These are phyloP conservation scores for Eospalax fontanierii DNA, from an alignment of 2,797 vertebrate genomes.

Conservation along the genomic window DNA sequence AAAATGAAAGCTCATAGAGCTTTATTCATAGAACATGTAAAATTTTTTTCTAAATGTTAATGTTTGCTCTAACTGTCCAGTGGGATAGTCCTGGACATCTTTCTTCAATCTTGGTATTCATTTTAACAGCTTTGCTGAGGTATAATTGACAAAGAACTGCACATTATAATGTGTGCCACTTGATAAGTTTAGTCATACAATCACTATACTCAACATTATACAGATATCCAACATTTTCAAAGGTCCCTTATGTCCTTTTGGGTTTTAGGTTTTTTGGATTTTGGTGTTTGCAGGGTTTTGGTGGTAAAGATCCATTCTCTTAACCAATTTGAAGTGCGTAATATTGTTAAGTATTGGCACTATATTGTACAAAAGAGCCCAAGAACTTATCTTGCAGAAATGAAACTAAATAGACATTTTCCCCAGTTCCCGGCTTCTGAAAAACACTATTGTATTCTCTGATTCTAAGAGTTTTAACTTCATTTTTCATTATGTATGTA, in stretches of 20 bases:
- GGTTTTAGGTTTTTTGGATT: not conserved
- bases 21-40: not conserved
- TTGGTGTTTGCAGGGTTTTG: not conserved
- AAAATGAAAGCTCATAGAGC: constrained; percentile 4
- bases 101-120: constrained; percentile 7
- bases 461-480: not conserved
- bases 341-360: not conserved
- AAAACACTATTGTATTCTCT: not conserved
- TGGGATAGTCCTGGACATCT: not conserved
- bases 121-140: constrained; percentile 14
- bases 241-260: not conserved
- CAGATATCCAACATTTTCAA: not conserved
- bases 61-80: constrained; percentile 52
- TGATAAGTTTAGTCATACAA: not conserved
- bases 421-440: not conserved
- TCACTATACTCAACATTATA: constrained; percentile 7
- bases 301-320: not conserved
- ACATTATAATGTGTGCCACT: not conserved
- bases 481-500: too few relatives aligned
- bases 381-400: not conserved
- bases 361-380: not conserved
- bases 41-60: constrained; percentile 44
- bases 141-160: not conserved
- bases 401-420: not conserved
- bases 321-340: not conserved